Conservation (phyloP, 2,113 vertebrate genomes). For the Erythrocercus mccallii region DNA sequence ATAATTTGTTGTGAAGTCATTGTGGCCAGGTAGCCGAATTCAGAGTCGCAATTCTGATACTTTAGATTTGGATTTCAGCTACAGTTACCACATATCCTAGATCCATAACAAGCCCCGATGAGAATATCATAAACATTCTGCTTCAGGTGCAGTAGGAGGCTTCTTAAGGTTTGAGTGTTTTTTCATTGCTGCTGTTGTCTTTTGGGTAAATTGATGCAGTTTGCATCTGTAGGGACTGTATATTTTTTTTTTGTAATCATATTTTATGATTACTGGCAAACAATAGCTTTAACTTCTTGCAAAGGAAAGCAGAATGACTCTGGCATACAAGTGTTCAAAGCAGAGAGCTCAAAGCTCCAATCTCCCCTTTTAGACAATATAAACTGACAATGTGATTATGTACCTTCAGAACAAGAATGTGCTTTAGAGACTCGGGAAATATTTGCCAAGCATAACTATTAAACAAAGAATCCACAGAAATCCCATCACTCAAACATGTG, state of each 20-base stretch:
- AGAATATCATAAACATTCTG: neutral
- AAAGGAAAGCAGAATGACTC: neutral
- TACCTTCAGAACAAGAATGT: neutral
- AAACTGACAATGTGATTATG: neutral
- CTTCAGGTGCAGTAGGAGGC: neutral
- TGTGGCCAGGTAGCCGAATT: neutral
- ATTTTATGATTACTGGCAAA: neutral
- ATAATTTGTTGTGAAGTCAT: neutral
- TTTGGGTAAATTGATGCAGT: neutral
- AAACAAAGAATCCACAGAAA: neutral
- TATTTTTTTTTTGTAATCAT: neutral
- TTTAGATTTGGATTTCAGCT: slow-evolving; percentile 8
- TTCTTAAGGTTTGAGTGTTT: neutral
- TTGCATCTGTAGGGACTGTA: neutral
- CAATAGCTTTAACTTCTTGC: neutral
- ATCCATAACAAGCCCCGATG: neutral
- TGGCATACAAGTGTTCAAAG: neutral
- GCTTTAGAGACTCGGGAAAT: neutral
- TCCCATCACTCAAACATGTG: neutral
- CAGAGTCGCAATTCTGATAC: neutral
- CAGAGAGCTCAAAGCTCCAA: neutral
- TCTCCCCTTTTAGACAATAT: neutral
- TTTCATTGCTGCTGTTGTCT: neutral
- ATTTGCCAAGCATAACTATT: neutral
- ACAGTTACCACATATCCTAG: neutral